These are phyloP conservation scores for Ophioninae sp. DNA, from an alignment of 2,888 invertebrate genomes.

Conservation along the genomic window DNA sequence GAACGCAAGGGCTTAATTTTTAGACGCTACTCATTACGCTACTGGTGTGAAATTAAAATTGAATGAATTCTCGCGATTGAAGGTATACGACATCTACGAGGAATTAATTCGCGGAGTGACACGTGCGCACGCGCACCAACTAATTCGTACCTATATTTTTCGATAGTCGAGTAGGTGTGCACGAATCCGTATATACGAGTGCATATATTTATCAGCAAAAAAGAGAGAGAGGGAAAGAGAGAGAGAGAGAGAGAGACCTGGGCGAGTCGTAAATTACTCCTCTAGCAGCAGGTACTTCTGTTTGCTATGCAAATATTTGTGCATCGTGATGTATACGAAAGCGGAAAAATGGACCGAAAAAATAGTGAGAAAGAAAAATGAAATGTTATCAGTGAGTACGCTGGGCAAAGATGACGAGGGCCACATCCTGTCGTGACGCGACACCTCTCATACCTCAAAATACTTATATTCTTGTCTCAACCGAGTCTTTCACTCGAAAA, in stretches of 20 bases:
- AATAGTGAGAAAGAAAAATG: conserved; percentile 14
- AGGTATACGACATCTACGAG: neutral
- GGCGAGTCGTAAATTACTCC: conserved; percentile 74
- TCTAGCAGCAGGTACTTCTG: conserved; percentile 73
- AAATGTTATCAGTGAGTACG: conserved; percentile 27
- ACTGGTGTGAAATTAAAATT: too few species aligned
- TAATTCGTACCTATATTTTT: neutral
- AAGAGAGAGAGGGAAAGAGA: conserved; percentile 21
- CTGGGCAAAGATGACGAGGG: neutral
- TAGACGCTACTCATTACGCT: too few species aligned
- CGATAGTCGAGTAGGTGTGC: neutral
- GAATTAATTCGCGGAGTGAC: neutral
- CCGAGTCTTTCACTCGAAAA: too few species aligned
- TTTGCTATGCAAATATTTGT: conserved; percentile 78
- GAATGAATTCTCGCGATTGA: neutral
- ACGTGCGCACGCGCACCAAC: neutral
- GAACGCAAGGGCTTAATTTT: too few species aligned
- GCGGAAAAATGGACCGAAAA: conserved; percentile 18
- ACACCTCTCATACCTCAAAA: neutral
- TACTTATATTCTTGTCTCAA: conserved; percentile 1
- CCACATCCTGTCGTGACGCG: neutral
- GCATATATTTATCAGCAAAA: conserved; percentile 18
- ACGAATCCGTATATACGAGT: neutral
- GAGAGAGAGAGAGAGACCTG: conserved; percentile 35
- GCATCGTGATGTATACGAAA: conserved; percentile 30